Evolutionary conservation across 2,113 vertebrate species (phyloP), one percentile per base, ranked within the genome.

Genomic region (Rhizomys pruinosus): DNA sequence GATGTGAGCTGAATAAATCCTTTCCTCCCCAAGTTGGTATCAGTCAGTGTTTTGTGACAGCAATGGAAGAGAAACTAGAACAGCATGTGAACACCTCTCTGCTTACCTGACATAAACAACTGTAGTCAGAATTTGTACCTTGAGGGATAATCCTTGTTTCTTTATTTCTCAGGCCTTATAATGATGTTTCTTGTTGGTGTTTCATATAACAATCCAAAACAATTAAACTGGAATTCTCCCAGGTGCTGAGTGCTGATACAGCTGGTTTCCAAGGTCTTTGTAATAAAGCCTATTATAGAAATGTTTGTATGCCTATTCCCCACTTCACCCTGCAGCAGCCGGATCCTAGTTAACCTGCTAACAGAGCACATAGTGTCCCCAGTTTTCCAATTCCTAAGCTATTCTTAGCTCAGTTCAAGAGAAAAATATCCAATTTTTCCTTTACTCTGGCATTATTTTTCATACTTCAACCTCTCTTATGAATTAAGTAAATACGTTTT

Each of bases 191-290:
- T 74, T 32, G 17, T 57, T 93, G 72, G 19, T 77, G 74, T 85
- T 88, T 94, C 17, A 89, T 74, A 69, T 57, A 89, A 27, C 42
- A 85, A 94, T 39, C 7, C 4, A 11, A 95, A 91, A 47, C 59
- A 71, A 85, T 95, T 94, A 66, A 52, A 76, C 2, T 39, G 7
- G 81, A 90, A 86, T 81, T 84, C 27, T 80, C 74, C 4, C n/a
- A 42, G 77, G 17, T 76, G 39, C 3, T 84, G 77, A 69, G 73
- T 91, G 73, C 74, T 94, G 94, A 80, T 74, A 15, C 5, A 47
- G 88, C 59, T 77, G 27, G 15, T 63, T 76, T 71, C 52, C 39
- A 27, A 68, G 44, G 2, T 20, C 77, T 94, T 66, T 84, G 34
- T 72, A 32, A 44, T 2, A 37, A 15, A 92, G 37, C 7, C 23